Percentiles rank a stretch among this genome's conserved stretches.
phyloP scores from a whole-genome alignment of 1,140 invertebrate species.

The Bombus haemorrhoidalis region DNA sequence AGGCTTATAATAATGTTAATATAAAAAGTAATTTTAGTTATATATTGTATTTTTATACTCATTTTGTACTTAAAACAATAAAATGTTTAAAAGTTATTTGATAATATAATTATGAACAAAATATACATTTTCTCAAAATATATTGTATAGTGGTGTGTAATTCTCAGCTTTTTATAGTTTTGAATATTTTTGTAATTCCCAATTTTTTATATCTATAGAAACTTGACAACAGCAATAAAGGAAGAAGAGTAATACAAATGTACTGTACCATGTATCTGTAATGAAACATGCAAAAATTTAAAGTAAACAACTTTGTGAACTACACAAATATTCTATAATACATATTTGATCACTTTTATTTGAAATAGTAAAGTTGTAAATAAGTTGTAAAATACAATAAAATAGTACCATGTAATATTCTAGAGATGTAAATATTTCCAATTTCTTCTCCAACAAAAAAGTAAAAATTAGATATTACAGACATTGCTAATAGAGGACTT shows the following conservation, averaged over 20 bases:
- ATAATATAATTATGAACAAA: slow-evolving; percentile 12
- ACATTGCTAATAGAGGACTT: slow-evolving; percentile 89
- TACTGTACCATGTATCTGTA: slow-evolving; percentile 75
- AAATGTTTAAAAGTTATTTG: slow-evolving; percentile 63
- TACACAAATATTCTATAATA: slow-evolving; percentile 38
- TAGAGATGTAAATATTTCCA: slow-evolving; percentile 85
- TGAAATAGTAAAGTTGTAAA: neutral
- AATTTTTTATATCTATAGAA: slow-evolving; percentile 78
- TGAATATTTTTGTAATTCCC: slow-evolving; percentile 56
- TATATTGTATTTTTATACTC: slow-evolving; percentile 79
- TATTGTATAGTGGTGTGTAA: neutral
- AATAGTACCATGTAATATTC: slow-evolving; percentile 81
- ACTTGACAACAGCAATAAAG: slow-evolving; percentile 84
- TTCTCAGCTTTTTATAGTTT: slow-evolving; percentile 71
- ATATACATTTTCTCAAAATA: slow-evolving; percentile 11
- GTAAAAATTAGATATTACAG: slow-evolving; percentile 92
- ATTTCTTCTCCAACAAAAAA: slow-evolving; percentile 90
- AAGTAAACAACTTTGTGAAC: neutral
- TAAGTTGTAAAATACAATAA: slow-evolving; percentile 10
- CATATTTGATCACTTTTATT: slow-evolving; percentile 1
- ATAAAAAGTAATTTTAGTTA: slow-evolving; percentile 56
- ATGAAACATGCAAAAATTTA: slow-evolving; percentile 58
- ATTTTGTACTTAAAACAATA: slow-evolving; percentile 79
- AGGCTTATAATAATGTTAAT: slow-evolving; percentile 40
- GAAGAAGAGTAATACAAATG: slow-evolving; percentile 74